A percentile compares a stretch with the other conserved stretches of the same genome.
Conservation (phyloP, 2,113 vertebrate genomes). For the Mormyrus iriodes region DNA sequence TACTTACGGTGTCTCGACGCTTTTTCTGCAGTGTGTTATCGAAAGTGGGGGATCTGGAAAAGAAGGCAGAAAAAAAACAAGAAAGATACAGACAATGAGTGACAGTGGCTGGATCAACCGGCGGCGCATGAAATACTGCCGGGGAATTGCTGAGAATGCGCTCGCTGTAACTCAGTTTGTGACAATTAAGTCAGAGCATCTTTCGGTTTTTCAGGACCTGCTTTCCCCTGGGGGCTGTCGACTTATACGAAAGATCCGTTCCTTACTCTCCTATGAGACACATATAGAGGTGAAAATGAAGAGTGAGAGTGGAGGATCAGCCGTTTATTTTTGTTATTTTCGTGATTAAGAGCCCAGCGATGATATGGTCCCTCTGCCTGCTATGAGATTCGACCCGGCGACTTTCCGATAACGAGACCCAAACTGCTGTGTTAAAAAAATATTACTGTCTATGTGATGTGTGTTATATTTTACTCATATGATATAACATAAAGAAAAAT, state of each 20-base stretch:
- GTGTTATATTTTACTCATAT: not conserved
- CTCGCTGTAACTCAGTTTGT: not conserved
- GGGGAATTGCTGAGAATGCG: not conserved
- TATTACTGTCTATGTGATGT: not conserved
- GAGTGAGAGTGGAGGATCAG: not conserved
- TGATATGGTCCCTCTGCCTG: not conserved
- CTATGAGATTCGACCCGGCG: not conserved
- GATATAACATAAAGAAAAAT: not conserved
- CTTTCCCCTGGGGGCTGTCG: not conserved
- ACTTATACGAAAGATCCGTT: not conserved
- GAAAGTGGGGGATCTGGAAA: constrained; percentile 90
- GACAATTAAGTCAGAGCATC: not conserved
- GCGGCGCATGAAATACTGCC: not conserved
- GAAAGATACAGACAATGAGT: not conserved
- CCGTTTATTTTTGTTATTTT: not conserved
- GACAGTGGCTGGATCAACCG: not conserved
- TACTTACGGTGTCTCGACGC: constrained; percentile 97
- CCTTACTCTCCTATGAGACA: not conserved
- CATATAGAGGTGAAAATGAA: not conserved
- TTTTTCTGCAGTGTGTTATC: constrained; percentile 96
- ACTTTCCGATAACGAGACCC: not conserved
- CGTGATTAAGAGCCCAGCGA: not conserved
- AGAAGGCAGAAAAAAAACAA: constrained; percentile 34
- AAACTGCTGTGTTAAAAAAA: not conserved
- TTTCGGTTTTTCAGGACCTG: not conserved